phyloP scores from a whole-genome alignment of 2,797 vertebrate genomes.

The Carcharodon carcharias region DNA sequence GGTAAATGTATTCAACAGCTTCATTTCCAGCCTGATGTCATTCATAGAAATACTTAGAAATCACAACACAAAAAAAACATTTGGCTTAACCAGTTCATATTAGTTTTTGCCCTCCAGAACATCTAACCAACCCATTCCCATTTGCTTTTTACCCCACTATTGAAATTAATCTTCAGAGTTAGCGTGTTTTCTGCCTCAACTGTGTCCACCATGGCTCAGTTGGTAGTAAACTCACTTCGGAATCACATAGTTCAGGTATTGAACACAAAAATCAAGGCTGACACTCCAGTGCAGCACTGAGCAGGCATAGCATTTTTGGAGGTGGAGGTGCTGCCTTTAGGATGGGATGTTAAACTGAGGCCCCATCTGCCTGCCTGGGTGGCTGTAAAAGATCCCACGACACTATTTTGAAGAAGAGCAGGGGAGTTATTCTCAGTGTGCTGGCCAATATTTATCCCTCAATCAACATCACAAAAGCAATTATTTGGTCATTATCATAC shows the following conservation, averaged over 20 bases:
- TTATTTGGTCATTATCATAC: too few relatives aligned
- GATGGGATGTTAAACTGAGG: neutral
- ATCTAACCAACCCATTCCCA: neutral
- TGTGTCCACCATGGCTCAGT: neutral
- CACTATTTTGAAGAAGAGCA: neutral
- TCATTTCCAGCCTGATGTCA: neutral
- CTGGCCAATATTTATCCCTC: neutral
- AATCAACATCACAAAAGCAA: too few relatives aligned
- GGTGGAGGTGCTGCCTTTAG: neutral
- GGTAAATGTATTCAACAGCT: neutral
- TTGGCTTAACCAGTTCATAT: neutral
- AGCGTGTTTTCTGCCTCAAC: neutral
- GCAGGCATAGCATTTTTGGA: too few relatives aligned
- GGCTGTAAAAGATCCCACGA: neutral
- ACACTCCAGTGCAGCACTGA: neutral
- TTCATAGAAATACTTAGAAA: neutral
- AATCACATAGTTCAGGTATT: neutral
- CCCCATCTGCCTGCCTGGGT: too few relatives aligned
- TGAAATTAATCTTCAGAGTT: neutral
- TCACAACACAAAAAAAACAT: neutral
- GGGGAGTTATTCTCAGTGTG: neutral
- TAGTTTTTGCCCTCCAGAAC: neutral
- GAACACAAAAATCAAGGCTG: neutral
- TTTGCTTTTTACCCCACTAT: neutral
- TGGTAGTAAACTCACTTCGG: neutral